Evolutionary conservation across 2,888 invertebrate species (phyloP).

Genomic region (Junonia oenone): DNA sequence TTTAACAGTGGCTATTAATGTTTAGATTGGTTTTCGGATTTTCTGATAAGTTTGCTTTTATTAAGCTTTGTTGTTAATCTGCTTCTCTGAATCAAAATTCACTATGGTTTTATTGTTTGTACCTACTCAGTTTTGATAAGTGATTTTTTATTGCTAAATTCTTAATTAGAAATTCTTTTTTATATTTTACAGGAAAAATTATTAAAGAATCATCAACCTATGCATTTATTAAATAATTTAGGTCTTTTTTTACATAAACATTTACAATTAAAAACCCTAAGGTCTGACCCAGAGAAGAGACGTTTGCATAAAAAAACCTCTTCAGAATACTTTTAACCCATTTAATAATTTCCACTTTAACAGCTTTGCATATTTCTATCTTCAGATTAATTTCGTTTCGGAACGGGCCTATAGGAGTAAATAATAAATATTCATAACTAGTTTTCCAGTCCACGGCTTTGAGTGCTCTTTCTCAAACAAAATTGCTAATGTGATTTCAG

Average conservation of each 20-base stretch:
- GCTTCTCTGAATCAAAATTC: neutral
- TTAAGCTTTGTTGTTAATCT: neutral
- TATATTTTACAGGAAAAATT: too few relatives aligned
- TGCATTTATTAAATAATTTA: too few relatives aligned
- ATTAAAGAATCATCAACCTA: too few relatives aligned
- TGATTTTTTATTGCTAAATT: too few relatives aligned
- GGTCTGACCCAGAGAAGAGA: neutral
- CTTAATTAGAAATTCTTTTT: too few relatives aligned
- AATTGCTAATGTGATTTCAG: constrained; percentile 34
- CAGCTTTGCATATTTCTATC: constrained; percentile 29
- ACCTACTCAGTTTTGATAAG: too few relatives aligned
- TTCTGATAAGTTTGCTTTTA: neutral
- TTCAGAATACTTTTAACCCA: constrained; percentile 22
- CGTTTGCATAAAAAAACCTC: neutral
- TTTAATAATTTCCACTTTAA: constrained; percentile 21
- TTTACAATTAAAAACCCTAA: too few relatives aligned
- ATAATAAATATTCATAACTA: constrained; percentile 38
- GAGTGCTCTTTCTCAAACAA: constrained; percentile 32
- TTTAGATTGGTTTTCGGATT: neutral
- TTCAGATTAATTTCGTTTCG: constrained; percentile 25
- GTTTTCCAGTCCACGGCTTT: constrained; percentile 30
- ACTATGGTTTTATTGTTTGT: neutral
- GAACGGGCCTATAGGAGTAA: constrained; percentile 31
- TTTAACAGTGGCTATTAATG: neutral
- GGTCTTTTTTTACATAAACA: too few relatives aligned